Evolutionary conservation across 2,888 invertebrate genomes (phyloP), one percentile per base, ranked within the genome.

Genomic region (Diadegma fenestrale): DNA sequence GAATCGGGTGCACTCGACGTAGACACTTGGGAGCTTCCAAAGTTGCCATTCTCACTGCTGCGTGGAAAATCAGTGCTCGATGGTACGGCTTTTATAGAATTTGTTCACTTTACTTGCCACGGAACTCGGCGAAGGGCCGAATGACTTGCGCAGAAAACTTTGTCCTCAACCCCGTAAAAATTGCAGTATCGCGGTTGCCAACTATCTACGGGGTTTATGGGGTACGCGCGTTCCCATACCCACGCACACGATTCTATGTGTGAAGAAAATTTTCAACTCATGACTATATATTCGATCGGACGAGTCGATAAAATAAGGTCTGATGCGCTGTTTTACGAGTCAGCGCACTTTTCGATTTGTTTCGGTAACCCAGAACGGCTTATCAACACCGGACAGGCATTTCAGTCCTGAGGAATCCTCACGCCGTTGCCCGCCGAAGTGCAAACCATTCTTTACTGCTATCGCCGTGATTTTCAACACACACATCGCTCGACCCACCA

Each of bases 311-410:
- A 63, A 71, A 71, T 72, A 54, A 48, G 19, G 69, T 72, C 68
- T 73, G 73, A 71, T 45, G 41, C 63, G 76, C 72, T 83, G 86
- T 91, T 92, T 93, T 91, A 92, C 93, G 92, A 91, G 80, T 91
- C 90, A 90, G 88, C 92, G 93, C 91, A 89, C 90, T 91, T 92
- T 92, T 92, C 92, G 90, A 93, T 93, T 92, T 93, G 90, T 90
- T 89, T 89, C 88, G 89, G 88, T 89, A 89, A 87, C 88, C 77
- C 80, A 63, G 81, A 86, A 81, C 76, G 72, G 90, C 92, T 93
- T 93, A 93, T 93, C 93, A 89, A 83, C 51, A 64, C 37, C 82
- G 86, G 73, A 88, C 93, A 92, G 93, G 82, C 91, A 83, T 54
- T 84, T 83, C 82, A 80, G 85, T 83, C 82, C 88, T 80, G 84